These are phyloP conservation scores for Thrips palmi DNA, from an alignment of 1,140 invertebrate genomes.

Conservation along the genomic window DNA sequence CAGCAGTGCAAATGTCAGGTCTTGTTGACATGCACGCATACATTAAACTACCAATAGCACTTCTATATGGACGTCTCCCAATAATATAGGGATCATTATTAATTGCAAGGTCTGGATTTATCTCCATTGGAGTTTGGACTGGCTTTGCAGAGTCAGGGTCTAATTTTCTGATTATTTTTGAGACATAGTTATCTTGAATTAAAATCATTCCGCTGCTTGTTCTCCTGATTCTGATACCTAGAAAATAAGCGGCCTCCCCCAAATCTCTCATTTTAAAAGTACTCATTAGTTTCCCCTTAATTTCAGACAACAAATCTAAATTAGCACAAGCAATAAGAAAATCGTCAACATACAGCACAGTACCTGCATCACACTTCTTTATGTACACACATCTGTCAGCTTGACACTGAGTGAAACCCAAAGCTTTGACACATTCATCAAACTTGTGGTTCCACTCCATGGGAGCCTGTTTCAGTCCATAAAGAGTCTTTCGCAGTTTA, in stretches of 20 bases:
- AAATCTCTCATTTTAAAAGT: conserved; percentile 16
- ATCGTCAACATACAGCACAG: conserved; percentile 9
- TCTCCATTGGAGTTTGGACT: conserved; percentile 5
- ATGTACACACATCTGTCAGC: conserved; percentile 3
- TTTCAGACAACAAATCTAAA: conserved; percentile 1
- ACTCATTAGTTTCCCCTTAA: conserved; percentile 8
- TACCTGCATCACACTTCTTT: not conserved
- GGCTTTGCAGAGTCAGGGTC: conserved; percentile 5
- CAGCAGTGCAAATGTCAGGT: conserved; percentile 22
- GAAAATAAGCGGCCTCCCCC: conserved; percentile 15
- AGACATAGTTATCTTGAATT: conserved; percentile 6
- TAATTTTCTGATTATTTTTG: conserved; percentile 9
- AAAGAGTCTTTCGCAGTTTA: conserved; percentile 12
- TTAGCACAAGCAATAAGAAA: conserved; percentile 6
- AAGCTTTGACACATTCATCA: not conserved
- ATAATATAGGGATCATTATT: conserved; percentile 11
- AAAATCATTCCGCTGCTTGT: not conserved
- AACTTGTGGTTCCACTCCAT: conserved; percentile 11
- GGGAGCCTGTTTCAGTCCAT: conserved; percentile 12
- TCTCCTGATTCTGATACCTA: conserved; percentile 12
- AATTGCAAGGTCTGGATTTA: conserved; percentile 2
- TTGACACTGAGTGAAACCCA: not conserved
- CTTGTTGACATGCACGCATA: conserved; percentile 20
- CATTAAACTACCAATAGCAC: conserved; percentile 17
- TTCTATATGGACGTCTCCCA: conserved; percentile 11